Evolutionary conservation across 2,888 invertebrate genomes (phyloP).

Genomic region (Mythimna albipuncta): DNA sequence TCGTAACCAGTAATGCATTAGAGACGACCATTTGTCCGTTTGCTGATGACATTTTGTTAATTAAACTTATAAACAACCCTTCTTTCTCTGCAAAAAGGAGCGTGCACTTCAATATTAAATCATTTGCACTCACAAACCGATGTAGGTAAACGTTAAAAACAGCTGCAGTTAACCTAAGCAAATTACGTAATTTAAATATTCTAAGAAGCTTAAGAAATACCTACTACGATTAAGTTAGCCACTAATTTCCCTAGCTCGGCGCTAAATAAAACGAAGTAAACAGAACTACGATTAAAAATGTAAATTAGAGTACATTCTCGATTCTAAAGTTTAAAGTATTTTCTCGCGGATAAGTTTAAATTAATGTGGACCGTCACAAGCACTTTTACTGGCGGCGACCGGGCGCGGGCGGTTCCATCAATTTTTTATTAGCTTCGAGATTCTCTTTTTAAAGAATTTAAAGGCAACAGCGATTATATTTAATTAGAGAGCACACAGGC

Average conservation of each 20-base stretch:
- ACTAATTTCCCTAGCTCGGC: slow-evolving; percentile 69
- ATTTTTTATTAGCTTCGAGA: slow-evolving; percentile 84
- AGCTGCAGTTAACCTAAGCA: slow-evolving; percentile 48
- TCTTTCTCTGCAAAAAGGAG: slow-evolving; percentile 11
- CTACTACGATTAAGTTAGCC: slow-evolving; percentile 61
- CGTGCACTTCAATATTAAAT: slow-evolving; percentile 21
- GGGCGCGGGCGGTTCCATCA: slow-evolving; percentile 77
- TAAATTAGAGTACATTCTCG: slow-evolving; percentile 84
- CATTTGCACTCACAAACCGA: slow-evolving; percentile 24
- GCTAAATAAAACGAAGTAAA: slow-evolving; percentile 79
- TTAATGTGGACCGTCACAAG: slow-evolving; percentile 84
- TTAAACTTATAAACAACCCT: slow-evolving; percentile 33
- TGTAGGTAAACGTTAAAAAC: slow-evolving; percentile 43
- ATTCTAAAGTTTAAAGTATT: slow-evolving; percentile 86
- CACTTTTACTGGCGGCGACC: slow-evolving; percentile 75
- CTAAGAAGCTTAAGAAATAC: slow-evolving; percentile 54
- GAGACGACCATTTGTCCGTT: slow-evolving; percentile 36
- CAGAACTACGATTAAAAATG: slow-evolving; percentile 84
- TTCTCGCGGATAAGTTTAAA: slow-evolving; percentile 86
- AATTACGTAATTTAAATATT: slow-evolving; percentile 61
- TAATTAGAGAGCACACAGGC: slow-evolving; percentile 76
- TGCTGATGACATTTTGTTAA: slow-evolving; percentile 53
- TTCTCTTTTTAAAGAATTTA: slow-evolving; percentile 77
- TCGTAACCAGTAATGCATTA: slow-evolving; percentile 46
- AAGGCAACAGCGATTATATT: slow-evolving; percentile 75